Base-by-base conservation (phyloP, 2,888 invertebrate genomes). In the Drosophila austrosaltans region DNA sequence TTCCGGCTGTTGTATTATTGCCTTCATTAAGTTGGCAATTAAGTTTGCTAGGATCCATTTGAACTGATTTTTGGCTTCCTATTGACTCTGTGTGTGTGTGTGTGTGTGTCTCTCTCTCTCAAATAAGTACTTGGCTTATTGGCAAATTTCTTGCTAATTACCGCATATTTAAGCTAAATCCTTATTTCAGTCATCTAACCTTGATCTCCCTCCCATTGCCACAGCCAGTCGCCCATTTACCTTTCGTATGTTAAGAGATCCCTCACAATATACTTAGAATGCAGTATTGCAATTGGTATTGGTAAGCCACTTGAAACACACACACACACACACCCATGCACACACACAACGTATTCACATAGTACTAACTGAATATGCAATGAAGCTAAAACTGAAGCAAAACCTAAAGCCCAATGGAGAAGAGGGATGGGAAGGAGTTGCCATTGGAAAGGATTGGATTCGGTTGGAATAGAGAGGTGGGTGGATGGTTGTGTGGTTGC, bases 291-390 rank as follows among this genome's bases (percentile, higher is more conserved):
- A 65, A 56, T 71, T 54, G 75, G 73, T 73, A 25, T 48, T 48
- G 48, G 48, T 10, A 48, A 25, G 48, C 48, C 48, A 48, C 48
- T 48, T 48, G 10, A 48, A 10, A 12, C 40, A 48, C 39, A 12
- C 40, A 63, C 63, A 63, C 63, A 36, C 64, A 54, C 70, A 53
- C 70, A 58, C 22, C 20, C 69, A 20, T 25, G 48, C 53, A 58
- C 16, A 25, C 12, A 32, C 53, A 25, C 28, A 16, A 40, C 30
- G 77, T 82, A 75, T 75, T 79, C 59, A 25, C 36, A 28, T 44
- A 39, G 80, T 82, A 75, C 80, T 79, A 76, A 78, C 89, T 86
- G 89, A 88, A 88, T 83, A 86, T 83, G 76, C 82, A 83, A 83
- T 88, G 89, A 83, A 75, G 66, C 84, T 53, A 61, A 36, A 36